These are phyloP conservation scores for Octopus bimaculoides DNA, from an alignment of 1,140 invertebrate species.

Conservation along the genomic window DNA sequence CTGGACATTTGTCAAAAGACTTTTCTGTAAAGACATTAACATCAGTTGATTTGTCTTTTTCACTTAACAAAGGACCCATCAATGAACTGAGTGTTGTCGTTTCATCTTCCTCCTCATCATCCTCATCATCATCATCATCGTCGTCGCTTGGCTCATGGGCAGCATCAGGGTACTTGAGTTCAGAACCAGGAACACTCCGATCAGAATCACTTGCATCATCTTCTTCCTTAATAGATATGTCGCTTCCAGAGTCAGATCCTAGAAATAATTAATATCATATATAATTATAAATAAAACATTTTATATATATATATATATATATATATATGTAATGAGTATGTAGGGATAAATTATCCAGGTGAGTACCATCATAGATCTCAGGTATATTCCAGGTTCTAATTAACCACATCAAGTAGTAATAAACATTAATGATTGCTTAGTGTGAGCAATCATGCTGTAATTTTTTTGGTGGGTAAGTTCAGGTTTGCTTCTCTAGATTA, in stretches of 20 bases:
- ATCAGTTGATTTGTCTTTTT: not conserved
- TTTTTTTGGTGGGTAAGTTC: no score
- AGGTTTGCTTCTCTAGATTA: no score
- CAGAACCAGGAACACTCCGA: not conserved
- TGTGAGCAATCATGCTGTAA: no score
- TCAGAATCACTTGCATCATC: slow-evolving; percentile 10
- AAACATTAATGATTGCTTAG: no score
- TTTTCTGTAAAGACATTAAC: not conserved
- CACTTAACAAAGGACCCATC: not conserved
- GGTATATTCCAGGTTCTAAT: no score
- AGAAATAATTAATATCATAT: not conserved
- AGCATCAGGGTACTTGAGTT: slow-evolving; percentile 8
- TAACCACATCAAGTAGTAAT: no score
- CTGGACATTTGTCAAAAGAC: not conserved
- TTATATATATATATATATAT: not conserved
- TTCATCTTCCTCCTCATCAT: slow-evolving; percentile 30
- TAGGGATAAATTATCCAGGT: no score
- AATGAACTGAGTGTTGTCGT: not conserved
- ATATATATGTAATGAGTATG: no score
- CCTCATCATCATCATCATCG: slow-evolving; percentile 34
- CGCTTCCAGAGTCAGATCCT: slow-evolving; percentile 54
- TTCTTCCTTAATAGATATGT: slow-evolving; percentile 24
- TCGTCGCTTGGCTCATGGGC: slow-evolving; percentile 17
- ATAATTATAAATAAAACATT: not conserved
- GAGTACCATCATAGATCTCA: no score